Evolutionary conservation across 2,113 vertebrate genomes (phyloP), one percentile per base, ranked within the genome.

Genomic region (Calyptomena viridis): DNA sequence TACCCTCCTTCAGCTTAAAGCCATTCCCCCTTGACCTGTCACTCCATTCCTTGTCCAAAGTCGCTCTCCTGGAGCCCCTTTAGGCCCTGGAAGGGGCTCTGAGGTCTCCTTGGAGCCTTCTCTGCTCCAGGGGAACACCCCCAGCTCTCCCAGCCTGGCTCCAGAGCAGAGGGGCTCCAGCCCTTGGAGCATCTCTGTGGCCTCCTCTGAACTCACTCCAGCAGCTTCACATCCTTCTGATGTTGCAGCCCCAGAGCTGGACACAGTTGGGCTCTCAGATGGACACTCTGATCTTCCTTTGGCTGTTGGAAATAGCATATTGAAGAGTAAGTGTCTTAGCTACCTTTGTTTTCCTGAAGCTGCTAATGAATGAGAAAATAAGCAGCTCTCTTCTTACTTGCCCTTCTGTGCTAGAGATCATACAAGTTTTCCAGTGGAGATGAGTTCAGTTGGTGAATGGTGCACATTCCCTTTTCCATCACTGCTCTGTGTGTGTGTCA

Each of bases 101-200:
- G 10, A 64, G 31, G 0, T 56, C 9, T 64, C 25, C 8, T 9
- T 40, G 35, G 67, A 37, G 7, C 30, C 30, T 72, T 56, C 6
- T 30, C 49, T 1, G 53, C 19, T 56, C 12, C n/a, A 40, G 28
- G 14, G 30, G 49, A 31, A 0, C 67, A 31, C 3, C 3, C 42
- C 35, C 67, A 72, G 47, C 40, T 42, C 42, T 50, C 9, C 22
- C 76, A 66, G 68, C 14, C 44, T 66, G 68, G 27, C 22, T 67
- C 21, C 52, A 74, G 77, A 11, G 52, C 68, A 66, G 44, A 33
- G 37, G 15, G 5, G 8, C 23, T 66, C 2, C 78, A 22, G 24
- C 28, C 13, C 47, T 50, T 6, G 23, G 39, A 31, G 13, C 13
- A 35, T 18, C 13, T 82, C 33, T 0, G 0, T 52, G 39, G 4